Evolutionary conservation across 2,888 invertebrate species (phyloP).

Genomic region (Drosophila melanosoma): DNA sequence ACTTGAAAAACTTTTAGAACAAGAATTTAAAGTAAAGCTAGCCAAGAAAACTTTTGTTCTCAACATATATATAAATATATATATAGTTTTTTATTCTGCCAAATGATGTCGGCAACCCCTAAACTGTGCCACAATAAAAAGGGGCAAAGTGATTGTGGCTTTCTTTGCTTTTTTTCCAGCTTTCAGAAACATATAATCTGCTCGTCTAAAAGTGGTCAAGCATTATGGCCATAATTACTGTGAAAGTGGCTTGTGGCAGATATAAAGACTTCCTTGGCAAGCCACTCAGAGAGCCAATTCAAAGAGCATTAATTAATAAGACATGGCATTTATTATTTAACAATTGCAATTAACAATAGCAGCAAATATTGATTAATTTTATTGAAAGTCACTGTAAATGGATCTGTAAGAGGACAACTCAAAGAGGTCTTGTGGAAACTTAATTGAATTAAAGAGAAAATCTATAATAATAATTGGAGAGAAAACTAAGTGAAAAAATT

Average conservation of each 20-base stretch:
- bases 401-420: background rate
- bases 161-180: conserved; percentile 14
- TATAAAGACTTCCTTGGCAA: conserved; percentile 33
- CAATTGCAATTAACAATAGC: conserved; percentile 5
- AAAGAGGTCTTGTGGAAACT: background rate
- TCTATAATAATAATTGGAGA: background rate
- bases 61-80: background rate
- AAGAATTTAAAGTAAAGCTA: background rate
- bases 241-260: conserved; percentile 28
- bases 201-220: conserved; percentile 5
- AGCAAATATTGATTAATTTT: conserved; percentile 6
- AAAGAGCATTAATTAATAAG: conserved; percentile 27
- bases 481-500: background rate
- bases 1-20: background rate
- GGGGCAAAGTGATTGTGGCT: background rate
- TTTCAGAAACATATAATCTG: conserved; percentile 24
- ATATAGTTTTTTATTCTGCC: conserved; percentile 1
- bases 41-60: background rate
- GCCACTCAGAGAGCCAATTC: background rate
- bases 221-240: conserved; percentile 26
- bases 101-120: conserved; percentile 12
- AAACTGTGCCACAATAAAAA: conserved; percentile 15
- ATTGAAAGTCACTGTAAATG: conserved; percentile 7
- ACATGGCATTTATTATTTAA: conserved; percentile 14
- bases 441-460: background rate